phyloP scores from a whole-genome alignment of 2,113 vertebrate species.

The Pangasianodon gigas region DNA sequence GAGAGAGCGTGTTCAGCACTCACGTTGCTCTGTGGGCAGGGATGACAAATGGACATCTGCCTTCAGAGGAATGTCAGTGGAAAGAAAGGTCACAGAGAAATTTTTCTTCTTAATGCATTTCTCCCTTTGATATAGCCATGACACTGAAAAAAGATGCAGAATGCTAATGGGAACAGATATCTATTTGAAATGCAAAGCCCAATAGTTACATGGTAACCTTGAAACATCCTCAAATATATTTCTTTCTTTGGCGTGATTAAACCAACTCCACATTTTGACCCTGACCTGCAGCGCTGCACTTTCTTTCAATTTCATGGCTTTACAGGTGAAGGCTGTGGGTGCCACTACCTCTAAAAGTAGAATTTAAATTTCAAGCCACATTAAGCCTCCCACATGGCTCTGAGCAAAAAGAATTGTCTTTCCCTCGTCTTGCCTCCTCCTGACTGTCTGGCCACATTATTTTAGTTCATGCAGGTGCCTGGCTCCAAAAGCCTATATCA shows the following conservation, averaged over 20 bases:
- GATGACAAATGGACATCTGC: conserved; percentile 48
- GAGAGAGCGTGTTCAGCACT: conserved; percentile 37
- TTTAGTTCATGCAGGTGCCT: conserved; percentile 40
- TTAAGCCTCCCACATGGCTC: conserved; percentile 46
- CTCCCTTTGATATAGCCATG: conserved; percentile 15
- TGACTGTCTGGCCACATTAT: conserved; percentile 47
- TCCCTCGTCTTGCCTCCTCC: conserved; percentile 25
- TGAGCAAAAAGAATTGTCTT: conserved; percentile 43
- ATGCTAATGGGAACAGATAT: conserved; percentile 13
- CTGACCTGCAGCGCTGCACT: conserved; percentile 22
- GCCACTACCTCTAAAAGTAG: conserved; percentile 37
- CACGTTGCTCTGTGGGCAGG: conserved; percentile 35
- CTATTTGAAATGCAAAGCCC: conserved; percentile 16
- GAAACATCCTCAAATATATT: conserved; percentile 30
- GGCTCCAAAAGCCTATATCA: conserved; percentile 33
- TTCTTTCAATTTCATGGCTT: conserved; percentile 44
- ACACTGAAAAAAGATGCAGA: conserved; percentile 22
- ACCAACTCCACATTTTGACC: conserved; percentile 25
- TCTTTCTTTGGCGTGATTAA: conserved; percentile 30
- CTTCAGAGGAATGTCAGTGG: conserved; percentile 30
- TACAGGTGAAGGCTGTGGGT: conserved; percentile 37
- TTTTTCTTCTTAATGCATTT: conserved; percentile 29
- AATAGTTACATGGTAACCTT: conserved; percentile 28
- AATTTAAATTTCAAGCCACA: conserved; percentile 57
- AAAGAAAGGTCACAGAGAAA: conserved; percentile 26